These are phyloP conservation scores for Sitodiplosis mosellana DNA, from an alignment of 1,140 invertebrate species.

Conservation along the genomic window DNA sequence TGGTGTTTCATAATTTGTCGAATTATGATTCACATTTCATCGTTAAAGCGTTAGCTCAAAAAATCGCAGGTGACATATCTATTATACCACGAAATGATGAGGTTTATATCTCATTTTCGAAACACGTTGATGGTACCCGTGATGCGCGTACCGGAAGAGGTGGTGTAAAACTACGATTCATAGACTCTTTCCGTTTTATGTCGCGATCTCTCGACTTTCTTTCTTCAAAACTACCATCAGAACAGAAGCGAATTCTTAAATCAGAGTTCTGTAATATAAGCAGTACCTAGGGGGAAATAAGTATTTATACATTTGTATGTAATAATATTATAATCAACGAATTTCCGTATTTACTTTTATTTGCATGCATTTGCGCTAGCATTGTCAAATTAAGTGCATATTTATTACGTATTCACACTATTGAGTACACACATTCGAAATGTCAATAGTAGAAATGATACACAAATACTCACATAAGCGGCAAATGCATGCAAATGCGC, in stretches of 20 bases:
- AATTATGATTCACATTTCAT: constrained; percentile 21
- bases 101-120: constrained; percentile 13
- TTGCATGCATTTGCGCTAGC: no score
- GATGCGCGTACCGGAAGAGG: background rate
- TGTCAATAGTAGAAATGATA: no score
- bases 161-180: constrained; percentile 13
- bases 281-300: no score
- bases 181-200: constrained; percentile 20
- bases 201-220: constrained; percentile 9
- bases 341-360: no score
- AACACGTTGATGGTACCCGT: background rate
- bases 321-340: no score
- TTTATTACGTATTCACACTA: no score
- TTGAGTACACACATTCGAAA: no score
- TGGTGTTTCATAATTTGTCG: constrained; percentile 21
- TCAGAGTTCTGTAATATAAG: no score
- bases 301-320: no score
- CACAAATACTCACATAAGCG: no score
- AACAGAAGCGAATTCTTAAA: constrained; percentile 15
- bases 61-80: constrained; percentile 12
- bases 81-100: constrained; percentile 23
- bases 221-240: constrained; percentile 4
- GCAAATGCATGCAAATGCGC: no score
- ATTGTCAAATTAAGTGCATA: no score
- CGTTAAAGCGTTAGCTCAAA: constrained; percentile 13